phyloP scores from a whole-genome alignment of 1,140 invertebrate genomes.

The Nixonia krombeini region DNA sequence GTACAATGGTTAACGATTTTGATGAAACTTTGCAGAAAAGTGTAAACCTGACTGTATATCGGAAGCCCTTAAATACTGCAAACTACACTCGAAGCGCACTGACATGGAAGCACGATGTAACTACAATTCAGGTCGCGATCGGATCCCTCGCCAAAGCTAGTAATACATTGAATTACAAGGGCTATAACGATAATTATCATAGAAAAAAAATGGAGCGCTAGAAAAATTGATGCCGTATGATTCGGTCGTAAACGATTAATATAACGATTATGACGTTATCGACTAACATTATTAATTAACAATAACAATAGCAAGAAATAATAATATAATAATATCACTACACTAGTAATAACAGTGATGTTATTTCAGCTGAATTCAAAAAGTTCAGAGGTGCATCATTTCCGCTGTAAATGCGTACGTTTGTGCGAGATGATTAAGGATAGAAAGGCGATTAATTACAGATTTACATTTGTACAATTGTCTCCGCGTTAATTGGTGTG shows the following conservation, averaged over 20 bases:
- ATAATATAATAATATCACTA: neutral
- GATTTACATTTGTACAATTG: too few relatives aligned
- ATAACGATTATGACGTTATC: slow-evolving; percentile 30
- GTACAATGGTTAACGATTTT: too few relatives aligned
- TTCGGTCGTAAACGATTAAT: slow-evolving; percentile 5
- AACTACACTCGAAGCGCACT: slow-evolving; percentile 9
- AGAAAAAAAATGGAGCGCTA: neutral
- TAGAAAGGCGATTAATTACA: too few relatives aligned
- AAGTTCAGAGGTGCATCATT: neutral
- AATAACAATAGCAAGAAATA: slow-evolving; percentile 1
- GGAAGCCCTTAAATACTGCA: slow-evolving; percentile 15
- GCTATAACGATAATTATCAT: slow-evolving; percentile 1
- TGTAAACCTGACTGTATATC: too few relatives aligned
- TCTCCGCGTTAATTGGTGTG: too few relatives aligned
- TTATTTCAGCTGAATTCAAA: slow-evolving; percentile 1
- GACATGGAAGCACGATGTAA: slow-evolving; percentile 1
- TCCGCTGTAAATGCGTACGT: too few relatives aligned
- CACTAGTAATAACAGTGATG: neutral
- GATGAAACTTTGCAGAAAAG: too few relatives aligned
- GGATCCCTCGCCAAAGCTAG: neutral
- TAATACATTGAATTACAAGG: slow-evolving; percentile 14
- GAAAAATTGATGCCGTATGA: neutral
- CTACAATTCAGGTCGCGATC: slow-evolving; percentile 12
- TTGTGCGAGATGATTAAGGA: too few relatives aligned
- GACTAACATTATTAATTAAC: slow-evolving; percentile 28